Evolutionary conservation across 1,140 invertebrate genomes (phyloP).

Genomic region (Globodera ellingtonae): DNA sequence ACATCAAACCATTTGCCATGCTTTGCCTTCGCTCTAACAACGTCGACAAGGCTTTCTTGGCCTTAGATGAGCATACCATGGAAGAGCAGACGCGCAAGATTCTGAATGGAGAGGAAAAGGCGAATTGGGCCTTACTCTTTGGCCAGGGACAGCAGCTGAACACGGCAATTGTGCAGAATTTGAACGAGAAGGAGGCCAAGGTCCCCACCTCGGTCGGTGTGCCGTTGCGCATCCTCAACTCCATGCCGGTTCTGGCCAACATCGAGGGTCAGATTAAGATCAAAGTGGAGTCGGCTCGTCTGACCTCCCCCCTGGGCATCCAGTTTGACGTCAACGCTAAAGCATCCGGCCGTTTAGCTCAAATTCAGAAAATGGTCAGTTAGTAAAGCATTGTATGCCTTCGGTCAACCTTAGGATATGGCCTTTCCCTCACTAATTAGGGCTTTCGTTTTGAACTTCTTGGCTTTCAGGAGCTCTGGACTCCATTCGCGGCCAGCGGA

Average conservation of each 20-base stretch:
- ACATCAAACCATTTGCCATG: constrained; percentile 49
- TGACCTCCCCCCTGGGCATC: not conserved
- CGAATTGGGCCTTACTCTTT: not conserved
- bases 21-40: constrained; percentile 35
- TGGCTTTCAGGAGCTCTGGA: constrained; percentile 11
- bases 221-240: constrained; percentile 35
- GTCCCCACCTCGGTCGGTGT: constrained; percentile 41
- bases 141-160: constrained; percentile 10
- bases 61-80: constrained; percentile 35
- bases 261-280: constrained; percentile 20
- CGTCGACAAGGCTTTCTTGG: constrained; percentile 44
- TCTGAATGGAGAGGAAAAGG: constrained; percentile 35
- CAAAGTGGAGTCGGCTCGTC: constrained; percentile 4
- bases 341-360: constrained; percentile 11
- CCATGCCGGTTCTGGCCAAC: constrained; percentile 24
- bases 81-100: constrained; percentile 29
- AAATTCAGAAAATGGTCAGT: constrained; percentile 29
- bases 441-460: not conserved
- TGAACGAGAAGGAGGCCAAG: constrained; percentile 45
- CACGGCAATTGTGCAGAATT: constrained; percentile 11
- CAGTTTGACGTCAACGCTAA: constrained; percentile 23
- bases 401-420: not conserved
- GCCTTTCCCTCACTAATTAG: too few species aligned
- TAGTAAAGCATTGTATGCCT: not conserved
- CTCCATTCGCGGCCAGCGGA: constrained; percentile 22